These are phyloP conservation scores for Peromyscus attwateri DNA, from an alignment of 2,797 vertebrate species.

Conservation along the genomic window DNA sequence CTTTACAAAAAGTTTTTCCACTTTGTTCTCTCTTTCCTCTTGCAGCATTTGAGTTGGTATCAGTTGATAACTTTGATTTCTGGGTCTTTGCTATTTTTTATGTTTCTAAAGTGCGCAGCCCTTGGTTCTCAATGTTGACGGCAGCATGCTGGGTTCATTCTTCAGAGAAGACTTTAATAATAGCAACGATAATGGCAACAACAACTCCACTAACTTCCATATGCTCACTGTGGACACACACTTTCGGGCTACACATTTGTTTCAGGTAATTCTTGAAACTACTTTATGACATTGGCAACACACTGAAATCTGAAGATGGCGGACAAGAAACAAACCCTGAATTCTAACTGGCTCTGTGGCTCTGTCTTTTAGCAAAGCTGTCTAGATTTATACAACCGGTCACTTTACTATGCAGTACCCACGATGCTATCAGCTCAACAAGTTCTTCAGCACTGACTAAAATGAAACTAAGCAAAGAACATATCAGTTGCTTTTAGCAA, in stretches of 20 bases:
- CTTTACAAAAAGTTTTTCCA: background rate
- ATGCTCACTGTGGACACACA: background rate
- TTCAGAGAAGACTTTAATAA: conserved; percentile 24
- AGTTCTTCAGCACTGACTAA: background rate
- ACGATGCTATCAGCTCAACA: background rate
- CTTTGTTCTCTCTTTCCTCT: background rate
- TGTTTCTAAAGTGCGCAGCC: conserved; percentile 19
- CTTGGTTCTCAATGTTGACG: background rate
- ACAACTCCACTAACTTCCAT: background rate
- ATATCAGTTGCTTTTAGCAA: conserved; percentile 32
- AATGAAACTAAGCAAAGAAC: conserved; percentile 18
- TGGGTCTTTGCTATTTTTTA: conserved; percentile 15
- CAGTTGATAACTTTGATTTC: conserved; percentile 28
- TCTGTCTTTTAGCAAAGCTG: background rate
- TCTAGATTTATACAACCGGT: background rate
- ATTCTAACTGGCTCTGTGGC: background rate
- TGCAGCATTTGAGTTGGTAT: background rate
- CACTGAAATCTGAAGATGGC: background rate
- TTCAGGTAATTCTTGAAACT: background rate
- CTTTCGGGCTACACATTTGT: background rate
- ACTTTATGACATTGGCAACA: background rate
- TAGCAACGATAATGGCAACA: background rate
- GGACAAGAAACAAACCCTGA: background rate
- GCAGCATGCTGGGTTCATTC: background rate
- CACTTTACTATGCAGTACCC: background rate